Base-by-base conservation (phyloP, 2,888 invertebrate genomes). In the Oscheius myriophilus region DNA sequence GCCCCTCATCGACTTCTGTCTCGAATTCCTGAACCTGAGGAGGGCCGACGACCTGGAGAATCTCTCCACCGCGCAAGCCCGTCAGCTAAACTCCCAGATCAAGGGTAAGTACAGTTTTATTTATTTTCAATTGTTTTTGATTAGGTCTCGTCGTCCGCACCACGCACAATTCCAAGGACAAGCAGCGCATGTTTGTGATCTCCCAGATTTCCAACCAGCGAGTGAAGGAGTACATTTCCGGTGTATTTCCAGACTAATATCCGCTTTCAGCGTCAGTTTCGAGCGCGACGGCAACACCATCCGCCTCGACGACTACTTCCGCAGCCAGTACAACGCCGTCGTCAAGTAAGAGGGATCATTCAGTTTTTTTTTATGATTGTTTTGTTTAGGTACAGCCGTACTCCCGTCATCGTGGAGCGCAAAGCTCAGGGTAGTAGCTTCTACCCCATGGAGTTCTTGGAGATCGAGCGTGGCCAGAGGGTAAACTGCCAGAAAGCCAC, bases 381-480 rank as follows among this genome's bases (percentile, higher is more conserved):
- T n/a, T n/a, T n/a, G n/a, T n/a, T n/a, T n/a, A n/a, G n/a, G n/a
- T 52, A 51, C 41, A n/a, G 41, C 16, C 14, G 39, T 4, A n/a
- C 42, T 7, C 62, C 55, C 4, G 45, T 63, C 25, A 26, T 68
- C 25, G 43, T 46, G 9, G 54, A 68, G 42, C 41, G 41, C 21
- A 33, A 45, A n/a, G 18, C n/a, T 14, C 18, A 61, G 39, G 46
- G 21, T 6, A 39, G 16, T 7, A 25, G 57, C 4, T 58, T 46
- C 21, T 64, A 67, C 33, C 73, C 73, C 0, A 64, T 70, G 41
- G 73, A 73, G 23, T 39, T 58, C 25, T 49, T 73, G 41, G 41
- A 65, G 1, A 54, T 73, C n/a, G 67, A 57, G 1, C 58, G 67
- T 4, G 70, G 70, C 25, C 73, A 73, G 49, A 43, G 73, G 18